Base-by-base conservation (phyloP, 2,113 vertebrate species). In the Haemorhous mexicanus region DNA sequence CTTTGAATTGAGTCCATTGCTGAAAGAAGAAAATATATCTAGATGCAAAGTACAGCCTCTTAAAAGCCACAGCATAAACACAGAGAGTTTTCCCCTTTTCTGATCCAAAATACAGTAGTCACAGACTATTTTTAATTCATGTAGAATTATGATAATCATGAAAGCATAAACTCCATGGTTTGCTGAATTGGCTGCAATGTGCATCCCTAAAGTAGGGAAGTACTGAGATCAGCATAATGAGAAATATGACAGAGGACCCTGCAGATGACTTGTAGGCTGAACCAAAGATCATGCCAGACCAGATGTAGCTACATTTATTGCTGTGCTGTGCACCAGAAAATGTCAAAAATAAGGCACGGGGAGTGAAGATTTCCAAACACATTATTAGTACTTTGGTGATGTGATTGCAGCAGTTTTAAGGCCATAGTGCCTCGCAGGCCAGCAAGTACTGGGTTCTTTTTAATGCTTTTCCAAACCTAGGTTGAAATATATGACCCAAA, bases 401-500 rank as follows among this genome's bases (percentile, higher is more conserved):
- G 56, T 43, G 78, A 72, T 44, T 5, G 0, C 32, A 47, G 47
- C 3, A 5, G 21, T 77, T 87, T 82, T 62, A 75, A 86, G 52
- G 46, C 81, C 41, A 6, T 3, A 35, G 41, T 32, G 41, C 62
- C 49, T 68, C 47, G 72, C 64, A 84, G 61, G 28, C 76, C 37
- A n/a, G 19, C 41, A 55, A 84, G 30, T 23, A 19, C 20, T 11
- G 55, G 4, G 24, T 7, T 15, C 16, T 37, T 63, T 50, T 39
- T 23, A 6, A 18, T 26, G 11, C 13, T 56, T 52, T 59, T 33
- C 30, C 14, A 18, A 16, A 6, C 23, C 7, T 1, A 21, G 24
- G 39, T 32, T 24, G 70, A 46, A 47, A 94, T 96, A 27, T 18
- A 7, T 63, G 81, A 87, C 89, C 64, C 91, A 88, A 96, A 94